Percentiles rank a stretch among this genome's conserved stretches.
phyloP scores from a whole-genome alignment of 2,797 vertebrate species.

The Macrochelys suwanniensis region DNA sequence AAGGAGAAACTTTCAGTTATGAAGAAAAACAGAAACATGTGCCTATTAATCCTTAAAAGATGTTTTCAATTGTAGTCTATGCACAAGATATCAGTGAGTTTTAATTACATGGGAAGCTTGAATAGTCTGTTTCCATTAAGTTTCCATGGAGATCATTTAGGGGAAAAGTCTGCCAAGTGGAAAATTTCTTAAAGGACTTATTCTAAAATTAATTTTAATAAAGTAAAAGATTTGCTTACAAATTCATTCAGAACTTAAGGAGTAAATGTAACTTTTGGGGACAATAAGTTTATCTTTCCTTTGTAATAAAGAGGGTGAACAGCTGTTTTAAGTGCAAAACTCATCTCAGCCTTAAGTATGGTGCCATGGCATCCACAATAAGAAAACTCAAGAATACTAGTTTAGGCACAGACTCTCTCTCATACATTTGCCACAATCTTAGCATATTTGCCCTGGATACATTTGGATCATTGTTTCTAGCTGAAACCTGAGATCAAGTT shows the following conservation, averaged over 20 bases:
- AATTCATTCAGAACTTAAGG: neutral
- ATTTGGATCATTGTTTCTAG: neutral
- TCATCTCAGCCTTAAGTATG: neutral
- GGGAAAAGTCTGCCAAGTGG: neutral
- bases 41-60: too few species aligned
- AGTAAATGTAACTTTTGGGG: neutral
- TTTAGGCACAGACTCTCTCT: neutral
- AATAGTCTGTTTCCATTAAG: too few species aligned
- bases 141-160: neutral
- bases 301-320: neutral
- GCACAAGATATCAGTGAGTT: too few species aligned
- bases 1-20: too few species aligned
- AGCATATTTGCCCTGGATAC: neutral
- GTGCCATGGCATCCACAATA: neutral
- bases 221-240: neutral
- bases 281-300: neutral
- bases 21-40: too few species aligned
- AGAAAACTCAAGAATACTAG: neutral
- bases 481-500: neutral
- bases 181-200: neutral
- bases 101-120: too few species aligned
- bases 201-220: neutral
- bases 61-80: too few species aligned
- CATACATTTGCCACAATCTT: neutral
- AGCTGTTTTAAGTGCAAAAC: neutral